Evolutionary conservation across 2,888 invertebrate genomes (phyloP).

Genomic region (Orgyia antiqua): DNA sequence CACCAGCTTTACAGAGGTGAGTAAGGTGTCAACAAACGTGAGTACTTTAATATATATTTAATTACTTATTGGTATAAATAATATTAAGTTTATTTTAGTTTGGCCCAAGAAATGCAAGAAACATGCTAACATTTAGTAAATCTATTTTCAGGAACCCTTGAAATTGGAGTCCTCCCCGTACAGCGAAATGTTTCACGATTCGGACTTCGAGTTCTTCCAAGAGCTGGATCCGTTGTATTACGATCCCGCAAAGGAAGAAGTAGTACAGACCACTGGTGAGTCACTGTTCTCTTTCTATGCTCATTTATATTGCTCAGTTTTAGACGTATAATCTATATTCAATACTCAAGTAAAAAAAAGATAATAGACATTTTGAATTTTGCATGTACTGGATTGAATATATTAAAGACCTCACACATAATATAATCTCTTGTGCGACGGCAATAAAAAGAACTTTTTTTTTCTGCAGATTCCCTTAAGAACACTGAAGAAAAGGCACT

Average conservation of each 20-base stretch:
- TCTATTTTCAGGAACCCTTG: constrained; percentile 64
- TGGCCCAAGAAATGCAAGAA: constrained; percentile 20
- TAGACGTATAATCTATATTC: no score
- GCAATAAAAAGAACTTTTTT: no score
- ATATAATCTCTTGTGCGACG: no score
- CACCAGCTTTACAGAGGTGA: constrained; percentile 70
- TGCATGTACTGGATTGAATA: no score
- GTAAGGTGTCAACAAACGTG: constrained; percentile 45
- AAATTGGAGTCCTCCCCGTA: constrained; percentile 62
- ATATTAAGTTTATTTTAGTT: constrained; percentile 48
- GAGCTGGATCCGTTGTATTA: constrained; percentile 81
- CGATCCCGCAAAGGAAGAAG: constrained; percentile 70
- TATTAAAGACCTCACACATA: no score
- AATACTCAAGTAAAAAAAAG: no score
- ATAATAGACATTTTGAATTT: no score
- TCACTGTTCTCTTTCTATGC: no score
- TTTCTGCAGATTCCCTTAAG: constrained; percentile 46
- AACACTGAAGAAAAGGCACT: constrained; percentile 56
- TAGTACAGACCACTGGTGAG: constrained; percentile 70
- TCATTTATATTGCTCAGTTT: no score
- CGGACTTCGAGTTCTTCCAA: constrained; percentile 84
- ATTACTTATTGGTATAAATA: constrained; percentile 25
- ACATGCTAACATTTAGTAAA: constrained; percentile 36
- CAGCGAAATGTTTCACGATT: constrained; percentile 65
- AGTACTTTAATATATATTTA: constrained; percentile 47